Percentiles rank a stretch among this genome's conserved stretches.
Conservation (phyloP, 1,140 invertebrate species). For the Plectrocnemia conspersa region DNA sequence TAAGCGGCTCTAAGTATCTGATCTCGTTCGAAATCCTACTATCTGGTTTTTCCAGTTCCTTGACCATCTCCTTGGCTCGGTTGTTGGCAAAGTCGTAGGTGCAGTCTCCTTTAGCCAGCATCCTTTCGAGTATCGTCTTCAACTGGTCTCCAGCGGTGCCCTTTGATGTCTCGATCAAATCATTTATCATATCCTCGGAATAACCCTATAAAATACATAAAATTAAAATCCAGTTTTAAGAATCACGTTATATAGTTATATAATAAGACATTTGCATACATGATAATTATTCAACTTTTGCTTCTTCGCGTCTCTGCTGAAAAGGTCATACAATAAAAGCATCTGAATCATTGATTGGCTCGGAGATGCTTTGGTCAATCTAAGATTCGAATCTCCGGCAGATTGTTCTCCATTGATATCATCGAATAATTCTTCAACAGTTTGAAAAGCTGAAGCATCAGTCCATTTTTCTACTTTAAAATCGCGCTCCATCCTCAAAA, state of each 20-base stretch:
- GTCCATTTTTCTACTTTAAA: conserved; percentile 14
- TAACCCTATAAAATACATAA: conserved; percentile 46
- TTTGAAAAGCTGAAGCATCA: conserved; percentile 12
- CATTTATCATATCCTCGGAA: conserved; percentile 46
- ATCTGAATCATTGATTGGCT: conserved; percentile 37
- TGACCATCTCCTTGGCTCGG: conserved; percentile 49
- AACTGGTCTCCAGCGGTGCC: conserved; percentile 51
- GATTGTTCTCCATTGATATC: conserved; percentile 13
- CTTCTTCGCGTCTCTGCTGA: conserved; percentile 55
- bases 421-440: conserved; percentile 27
- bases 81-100: conserved; percentile 50
- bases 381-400: conserved; percentile 21
- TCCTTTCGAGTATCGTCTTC: conserved; percentile 46
- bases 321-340: conserved; percentile 51
- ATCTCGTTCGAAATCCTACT: conserved; percentile 50
- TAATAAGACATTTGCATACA: conserved; percentile 40
- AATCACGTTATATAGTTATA: not conserved
- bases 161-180: conserved; percentile 45
- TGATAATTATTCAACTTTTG: conserved; percentile 50
- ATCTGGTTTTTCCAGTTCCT: conserved; percentile 47
- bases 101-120: conserved; percentile 50
- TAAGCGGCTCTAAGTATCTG: conserved; percentile 45
- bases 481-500: conserved; percentile 36
- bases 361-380: conserved; percentile 34
- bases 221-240: not conserved